phyloP scores from a whole-genome alignment of 2,113 vertebrate genomes.

The Nansenia antarctica region DNA sequence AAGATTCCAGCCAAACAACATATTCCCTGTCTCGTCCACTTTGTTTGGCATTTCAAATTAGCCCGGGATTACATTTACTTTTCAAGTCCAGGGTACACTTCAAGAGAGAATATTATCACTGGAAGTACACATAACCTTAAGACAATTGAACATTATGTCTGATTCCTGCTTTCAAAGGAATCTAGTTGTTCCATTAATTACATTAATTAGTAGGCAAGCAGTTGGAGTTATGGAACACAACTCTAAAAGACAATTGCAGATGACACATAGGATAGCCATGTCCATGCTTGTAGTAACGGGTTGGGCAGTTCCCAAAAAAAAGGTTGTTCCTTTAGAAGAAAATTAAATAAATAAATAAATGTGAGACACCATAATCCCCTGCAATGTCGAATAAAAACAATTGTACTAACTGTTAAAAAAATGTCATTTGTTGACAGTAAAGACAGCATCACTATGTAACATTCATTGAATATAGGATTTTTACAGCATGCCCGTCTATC shows the following conservation, averaged over 20 bases:
- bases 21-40: conserved; percentile 55
- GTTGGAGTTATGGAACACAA: conserved; percentile 60
- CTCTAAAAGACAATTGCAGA: conserved; percentile 64
- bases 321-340: too few species aligned
- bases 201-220: conserved; percentile 59
- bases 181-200: conserved; percentile 64
- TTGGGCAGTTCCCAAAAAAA: conserved; percentile 1
- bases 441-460: too few species aligned
- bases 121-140: conserved; percentile 50
- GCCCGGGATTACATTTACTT: conserved; percentile 64
- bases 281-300: conserved; percentile 26
- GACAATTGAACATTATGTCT: conserved; percentile 63
- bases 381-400: too few species aligned
- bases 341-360: too few species aligned
- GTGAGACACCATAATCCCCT: too few species aligned
- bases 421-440: too few species aligned
- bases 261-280: conserved; percentile 67
- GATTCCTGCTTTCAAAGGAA: conserved; percentile 62
- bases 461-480: too few species aligned
- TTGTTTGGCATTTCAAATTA: conserved; percentile 63
- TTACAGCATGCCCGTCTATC: too few species aligned
- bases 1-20: conserved; percentile 66
- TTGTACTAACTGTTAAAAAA: too few species aligned
- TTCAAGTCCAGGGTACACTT: conserved; percentile 54
- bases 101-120: conserved; percentile 61